phyloP scores from a whole-genome alignment of 2,113 vertebrate species.

The Microcebus griseorufus region DNA sequence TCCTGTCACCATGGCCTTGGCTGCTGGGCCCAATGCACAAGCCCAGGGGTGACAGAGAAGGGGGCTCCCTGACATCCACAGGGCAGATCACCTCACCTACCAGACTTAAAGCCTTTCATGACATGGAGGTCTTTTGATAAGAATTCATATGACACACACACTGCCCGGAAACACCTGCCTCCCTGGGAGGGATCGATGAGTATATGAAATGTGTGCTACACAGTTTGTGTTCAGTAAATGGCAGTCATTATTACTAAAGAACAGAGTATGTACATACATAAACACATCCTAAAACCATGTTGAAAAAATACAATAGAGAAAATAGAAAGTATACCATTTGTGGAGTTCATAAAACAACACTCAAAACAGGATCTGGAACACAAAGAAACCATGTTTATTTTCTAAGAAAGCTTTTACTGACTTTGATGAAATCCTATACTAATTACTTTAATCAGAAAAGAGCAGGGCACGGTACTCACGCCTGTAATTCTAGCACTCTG shows the following conservation, averaged over 20 bases:
- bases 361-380: background rate
- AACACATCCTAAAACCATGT: background rate
- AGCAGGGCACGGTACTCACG: too few species aligned
- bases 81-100: background rate
- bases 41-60: background rate
- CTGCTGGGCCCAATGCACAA: background rate
- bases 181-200: background rate
- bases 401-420: background rate
- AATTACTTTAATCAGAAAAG: background rate
- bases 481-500: too few species aligned
- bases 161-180: background rate
- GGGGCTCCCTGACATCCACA: background rate
- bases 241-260: background rate
- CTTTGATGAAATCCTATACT: background rate
- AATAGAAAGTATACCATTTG: background rate
- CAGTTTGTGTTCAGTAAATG: background rate
- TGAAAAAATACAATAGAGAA: background rate
- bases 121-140: background rate
- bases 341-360: background rate
- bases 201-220: background rate
- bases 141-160: background rate
- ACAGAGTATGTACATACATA: background rate
- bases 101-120: background rate
- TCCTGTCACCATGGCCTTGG: background rate
- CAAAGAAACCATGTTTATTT: background rate